Base-by-base conservation (phyloP, 2,888 invertebrate species). In the Diarsia dahlii region DNA sequence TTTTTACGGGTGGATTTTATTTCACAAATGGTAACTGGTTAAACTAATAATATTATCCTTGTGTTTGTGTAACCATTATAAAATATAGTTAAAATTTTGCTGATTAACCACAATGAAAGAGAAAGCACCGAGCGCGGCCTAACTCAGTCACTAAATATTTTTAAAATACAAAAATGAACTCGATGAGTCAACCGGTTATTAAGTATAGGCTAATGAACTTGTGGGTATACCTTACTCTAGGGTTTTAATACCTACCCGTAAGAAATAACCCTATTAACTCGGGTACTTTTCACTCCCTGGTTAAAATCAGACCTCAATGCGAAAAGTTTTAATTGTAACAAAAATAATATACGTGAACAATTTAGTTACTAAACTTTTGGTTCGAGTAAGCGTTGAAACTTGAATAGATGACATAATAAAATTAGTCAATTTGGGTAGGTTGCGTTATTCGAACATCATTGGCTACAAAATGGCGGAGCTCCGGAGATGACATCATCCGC, bases 401-500 rank as follows among this genome's bases (percentile, higher is more conserved):
- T 50, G 20, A 20, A 48, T 23, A 56, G 18, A 20, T 9, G 13
- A 58, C 45, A 15, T 18, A 20, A 34, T 45, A 39, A 8, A 50
- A 23, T 48, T 28, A 28, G 28, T 48, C n/a, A n/a, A 54, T 62
- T 66, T 80, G 39, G 28, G 10, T n/a, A 58, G 15, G 39, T 65
- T 54, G n/a, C 52, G 64, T 66, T 81, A 74, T 70, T 66, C 72
- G 76, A 82, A 81, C 87, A 79, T 84, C 78, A 82, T 87, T 86
- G 78, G 88, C 80, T 86, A 90, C 92, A 93, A 92, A 92, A 93
- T 92, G 92, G 91, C 91, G 92, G 90, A 88, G 84, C 85, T 81
- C 87, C 91, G 90, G 92, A 92, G 92, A 93, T 94, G 95, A 95
- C 94, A 93, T 94, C 94, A 95, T 89, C 72, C 91, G 85, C 80